Base-by-base conservation (phyloP, 2,113 vertebrate species). In the Rhegmatorhina hoffmannsi region DNA sequence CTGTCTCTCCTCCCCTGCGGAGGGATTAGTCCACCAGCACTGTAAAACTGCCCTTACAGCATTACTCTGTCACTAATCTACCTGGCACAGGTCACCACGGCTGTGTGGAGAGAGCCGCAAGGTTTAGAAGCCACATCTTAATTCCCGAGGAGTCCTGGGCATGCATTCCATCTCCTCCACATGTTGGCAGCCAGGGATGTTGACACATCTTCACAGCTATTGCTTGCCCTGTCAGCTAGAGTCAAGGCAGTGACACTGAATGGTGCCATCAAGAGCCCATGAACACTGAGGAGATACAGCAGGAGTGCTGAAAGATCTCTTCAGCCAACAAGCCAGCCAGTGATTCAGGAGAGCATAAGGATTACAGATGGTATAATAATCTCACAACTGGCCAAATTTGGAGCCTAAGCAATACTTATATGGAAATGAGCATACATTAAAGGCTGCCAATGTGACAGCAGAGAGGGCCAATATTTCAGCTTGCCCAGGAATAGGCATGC, bases 321-420 rank as follows among this genome's bases (percentile, higher is more conserved):
- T 44, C 9, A 59, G 56, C 80, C 59, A 63, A 55, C 1, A 4
- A 91, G 43, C 33, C 72, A 74, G 85, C 24, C 82, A 90, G 90
- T 5, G 6, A 64, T 74, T 83, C 75, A 68, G 52, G 69, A 95
- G 40, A 84, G 68, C 0, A 0, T 53, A 58, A 36, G 50, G 82
- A 67, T 84, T 95, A 84, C 92, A 96, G 94, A 94, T 95, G 92
- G 95, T 49, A 69, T 40, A 87, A 14, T 89, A 89, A 81, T 86
- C 76, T 94, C 84, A 90, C 83, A 68, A 84, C 89, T 95, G 90
- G 95, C 83, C 90, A 92, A 67, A 92, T 86, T 1, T 76, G 31
- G 31, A 75, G 79, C 49, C 86, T 92, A 62, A 68, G 73, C 76
- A 92, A 46, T 79, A 93, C 78, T 95, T 95, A 79, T 18, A 75